phyloP scores from a whole-genome alignment of 2,888 invertebrate genomes.

The Heliconius aoede region DNA sequence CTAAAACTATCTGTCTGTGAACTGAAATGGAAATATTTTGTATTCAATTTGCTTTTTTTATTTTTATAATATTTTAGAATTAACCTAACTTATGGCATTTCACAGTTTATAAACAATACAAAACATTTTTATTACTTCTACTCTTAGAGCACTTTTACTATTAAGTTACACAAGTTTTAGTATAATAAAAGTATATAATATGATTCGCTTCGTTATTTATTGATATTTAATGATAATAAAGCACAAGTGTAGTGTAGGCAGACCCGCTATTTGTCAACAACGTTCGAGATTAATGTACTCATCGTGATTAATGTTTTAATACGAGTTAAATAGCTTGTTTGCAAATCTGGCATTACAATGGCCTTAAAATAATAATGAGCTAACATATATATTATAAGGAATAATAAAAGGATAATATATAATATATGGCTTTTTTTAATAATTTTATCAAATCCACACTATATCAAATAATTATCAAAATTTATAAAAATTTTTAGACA shows the following conservation, averaged over 20 bases:
- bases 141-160: no score
- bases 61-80: no score
- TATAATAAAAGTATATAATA: background rate
- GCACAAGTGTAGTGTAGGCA: conserved; percentile 4
- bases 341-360: background rate
- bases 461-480: no score
- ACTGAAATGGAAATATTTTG: no score
- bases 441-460: background rate
- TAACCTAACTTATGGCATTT: no score
- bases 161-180: no score
- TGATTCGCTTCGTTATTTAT: background rate
- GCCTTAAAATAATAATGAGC: background rate
- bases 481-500: background rate
- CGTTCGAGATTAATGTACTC: conserved; percentile 9
- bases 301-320: conserved; percentile 9
- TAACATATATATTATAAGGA: no score
- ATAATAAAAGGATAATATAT: no score
- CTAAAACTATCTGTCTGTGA: no score
- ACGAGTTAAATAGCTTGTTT: background rate
- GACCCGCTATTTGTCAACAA: conserved; percentile 19
- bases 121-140: background rate
- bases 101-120: background rate
- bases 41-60: no score
- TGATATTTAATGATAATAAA: conserved; percentile 10
- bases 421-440: no score